These are phyloP conservation scores for Matsumyia berberina DNA, from an alignment of 2,888 invertebrate genomes.

Conservation along the genomic window DNA sequence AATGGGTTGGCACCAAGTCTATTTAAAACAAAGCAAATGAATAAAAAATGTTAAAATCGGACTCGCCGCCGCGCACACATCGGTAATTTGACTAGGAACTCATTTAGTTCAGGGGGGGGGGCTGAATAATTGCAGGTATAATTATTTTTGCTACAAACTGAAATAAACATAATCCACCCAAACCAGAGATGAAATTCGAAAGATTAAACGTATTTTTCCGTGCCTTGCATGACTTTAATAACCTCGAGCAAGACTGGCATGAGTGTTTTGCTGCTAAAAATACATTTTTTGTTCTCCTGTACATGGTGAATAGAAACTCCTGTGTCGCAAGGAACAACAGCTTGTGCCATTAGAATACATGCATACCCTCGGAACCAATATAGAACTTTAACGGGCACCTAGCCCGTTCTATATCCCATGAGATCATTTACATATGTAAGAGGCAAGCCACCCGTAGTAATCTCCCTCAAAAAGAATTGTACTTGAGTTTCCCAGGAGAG, in stretches of 20 bases:
- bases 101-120: constrained; percentile 2
- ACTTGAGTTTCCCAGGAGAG: no score
- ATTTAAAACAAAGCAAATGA: neutral
- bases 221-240: constrained; percentile 17
- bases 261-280: constrained; percentile 15
- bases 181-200: neutral
- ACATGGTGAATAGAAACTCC: neutral
- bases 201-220: constrained; percentile 2
- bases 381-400: no score
- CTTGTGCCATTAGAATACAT: no score
- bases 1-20: constrained; percentile 19
- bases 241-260: neutral
- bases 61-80: neutral
- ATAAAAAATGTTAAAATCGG: neutral
- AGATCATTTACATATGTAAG: no score
- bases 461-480: no score
- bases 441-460: no score
- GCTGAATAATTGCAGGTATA: constrained; percentile 27
- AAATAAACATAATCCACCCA: constrained; percentile 30
- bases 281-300: neutral
- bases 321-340: no score
- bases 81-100: constrained; percentile 6
- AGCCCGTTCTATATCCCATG: no score
- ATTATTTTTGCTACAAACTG: constrained; percentile 13
- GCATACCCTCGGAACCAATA: no score